Base-by-base conservation (phyloP, 2,113 vertebrate genomes). In the Pimephales promelas region DNA sequence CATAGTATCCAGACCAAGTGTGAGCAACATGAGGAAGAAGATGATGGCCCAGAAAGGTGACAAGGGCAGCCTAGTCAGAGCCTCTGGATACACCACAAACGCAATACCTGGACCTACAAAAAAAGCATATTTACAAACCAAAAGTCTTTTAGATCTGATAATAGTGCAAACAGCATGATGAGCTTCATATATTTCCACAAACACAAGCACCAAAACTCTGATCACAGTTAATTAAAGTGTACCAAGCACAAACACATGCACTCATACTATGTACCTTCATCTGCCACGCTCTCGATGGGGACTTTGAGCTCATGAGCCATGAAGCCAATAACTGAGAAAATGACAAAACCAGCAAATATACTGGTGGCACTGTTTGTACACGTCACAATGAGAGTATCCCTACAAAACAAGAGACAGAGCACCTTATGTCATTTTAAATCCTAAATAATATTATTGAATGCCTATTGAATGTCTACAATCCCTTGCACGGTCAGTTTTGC, bases 41-140 rank as follows among this genome's bases (percentile, higher is more conserved):
- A 99, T 99, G 88, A 99, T 98, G 71, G 98, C 97, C 98, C 98
- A 99, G 91, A 99, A 99, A 0, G 98, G 98, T 90, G 98, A 99
- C 59, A 98, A 93, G 0, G 98, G 98, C 85, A 99, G 95, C 91
- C 98, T 94, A 66, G 98, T 99, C 87, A 99, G 94, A 83, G 98
- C 98, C 92, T 99, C 98, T 0, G 98, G 98, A 85, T 99, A 99
- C 85, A 99, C 98, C 82, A 99, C 98, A 0, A 99, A 99, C 0
- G 98, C 98, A 88, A 99, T 99, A 40, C 98, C 98, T 75, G 98
- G 98, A 83, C 98, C 98, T 99, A 70, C 18, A 83, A 31, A 28
- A 28, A 40, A 89, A 86, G 4, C n/a, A 59, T 31, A 49, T 22
- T 61, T 31, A 31, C 24, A 79, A 2, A 74, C 8, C 45, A 74